Percentiles rank a stretch among this genome's conserved stretches.
phyloP scores from a whole-genome alignment of 2,888 invertebrate species.

The Lumbricus terrestris region DNA sequence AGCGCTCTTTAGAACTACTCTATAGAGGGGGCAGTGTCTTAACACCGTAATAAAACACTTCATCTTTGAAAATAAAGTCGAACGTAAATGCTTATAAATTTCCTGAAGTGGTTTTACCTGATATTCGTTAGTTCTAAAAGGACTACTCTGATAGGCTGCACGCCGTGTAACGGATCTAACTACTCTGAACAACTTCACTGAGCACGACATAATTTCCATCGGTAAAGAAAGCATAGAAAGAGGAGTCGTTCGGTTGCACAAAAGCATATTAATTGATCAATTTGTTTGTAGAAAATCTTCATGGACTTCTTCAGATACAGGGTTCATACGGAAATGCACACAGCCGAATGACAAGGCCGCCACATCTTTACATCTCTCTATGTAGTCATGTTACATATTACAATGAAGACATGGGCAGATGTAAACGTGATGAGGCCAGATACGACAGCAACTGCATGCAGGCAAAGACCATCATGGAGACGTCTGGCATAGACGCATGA shows the following conservation, averaged over 20 bases:
- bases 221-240: not conserved
- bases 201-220: not conserved
- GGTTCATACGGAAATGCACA: not conserved
- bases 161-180: not conserved
- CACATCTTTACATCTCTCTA: slow-evolving; percentile 3
- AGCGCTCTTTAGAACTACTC: no score
- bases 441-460: not conserved
- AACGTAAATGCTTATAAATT: not conserved
- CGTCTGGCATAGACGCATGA: not conserved
- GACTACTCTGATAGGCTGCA: not conserved
- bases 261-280: no score
- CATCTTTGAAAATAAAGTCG: not conserved
- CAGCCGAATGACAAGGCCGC: not conserved
- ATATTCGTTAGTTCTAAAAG: no score
- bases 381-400: not conserved
- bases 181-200: not conserved
- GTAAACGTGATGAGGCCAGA: slow-evolving; percentile 3
- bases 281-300: not conserved
- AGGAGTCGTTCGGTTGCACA: not conserved
- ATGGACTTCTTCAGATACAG: not conserved
- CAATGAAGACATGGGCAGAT: not conserved
- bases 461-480: no score
- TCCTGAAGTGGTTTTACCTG: not conserved
- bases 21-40: no score
- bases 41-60: not conserved